Conservation (phyloP, 2,888 invertebrate species). For the Rosalia funebris region DNA sequence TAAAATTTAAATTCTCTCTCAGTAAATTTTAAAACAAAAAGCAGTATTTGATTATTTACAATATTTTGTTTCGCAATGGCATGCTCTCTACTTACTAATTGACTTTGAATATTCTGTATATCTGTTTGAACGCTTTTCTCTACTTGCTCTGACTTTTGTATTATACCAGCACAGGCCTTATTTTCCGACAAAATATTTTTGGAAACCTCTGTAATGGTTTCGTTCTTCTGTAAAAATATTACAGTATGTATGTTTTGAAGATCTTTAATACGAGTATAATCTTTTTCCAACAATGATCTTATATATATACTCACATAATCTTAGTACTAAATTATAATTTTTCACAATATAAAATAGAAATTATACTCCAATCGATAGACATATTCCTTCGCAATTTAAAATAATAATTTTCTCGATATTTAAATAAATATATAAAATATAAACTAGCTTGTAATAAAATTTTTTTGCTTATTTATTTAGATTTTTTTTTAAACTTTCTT, state of each 20-base stretch:
- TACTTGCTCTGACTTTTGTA: slow-evolving; percentile 14
- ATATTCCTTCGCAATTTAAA: too few species aligned
- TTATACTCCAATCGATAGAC: too few species aligned
- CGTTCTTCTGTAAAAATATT: slow-evolving; percentile 53
- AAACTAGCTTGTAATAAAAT: too few species aligned
- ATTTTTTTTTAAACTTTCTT: too few species aligned
- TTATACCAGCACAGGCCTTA: slow-evolving; percentile 13
- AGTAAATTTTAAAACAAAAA: slow-evolving; percentile 4
- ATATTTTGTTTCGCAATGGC: slow-evolving; percentile 2
- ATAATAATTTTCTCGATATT: too few species aligned
- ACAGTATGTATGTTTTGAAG: slow-evolving; percentile 20
- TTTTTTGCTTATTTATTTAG: too few species aligned
- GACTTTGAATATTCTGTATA: slow-evolving; percentile 60
- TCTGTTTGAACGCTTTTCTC: slow-evolving; percentile 61
- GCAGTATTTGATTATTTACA: slow-evolving; percentile 31
- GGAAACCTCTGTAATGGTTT: slow-evolving; percentile 47
- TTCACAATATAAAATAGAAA: too few species aligned
- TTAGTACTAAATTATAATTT: too few species aligned
- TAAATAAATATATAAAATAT: too few species aligned
- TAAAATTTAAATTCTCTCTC: slow-evolving; percentile 23
- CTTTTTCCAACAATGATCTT: not conserved
- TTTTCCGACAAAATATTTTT: slow-evolving; percentile 42
- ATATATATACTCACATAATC: too few species aligned
- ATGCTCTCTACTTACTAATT: slow-evolving; percentile 57
- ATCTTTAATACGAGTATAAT: slow-evolving; percentile 18